Base-by-base conservation (phyloP, 2,797 vertebrate species). In the Lindbergichthys nudifrons region DNA sequence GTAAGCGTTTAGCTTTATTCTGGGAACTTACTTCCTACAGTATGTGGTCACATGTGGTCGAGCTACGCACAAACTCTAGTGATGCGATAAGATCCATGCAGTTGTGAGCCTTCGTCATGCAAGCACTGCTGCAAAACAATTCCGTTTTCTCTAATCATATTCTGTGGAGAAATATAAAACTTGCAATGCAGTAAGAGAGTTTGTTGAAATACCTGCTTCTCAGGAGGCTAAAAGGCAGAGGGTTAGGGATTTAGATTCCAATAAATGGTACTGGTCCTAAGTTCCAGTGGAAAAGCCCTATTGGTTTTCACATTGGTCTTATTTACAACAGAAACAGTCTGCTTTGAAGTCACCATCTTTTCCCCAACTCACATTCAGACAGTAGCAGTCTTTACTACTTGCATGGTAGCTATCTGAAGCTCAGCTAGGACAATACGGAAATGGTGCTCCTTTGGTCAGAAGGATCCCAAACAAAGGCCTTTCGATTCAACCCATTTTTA, bases 341-440 rank as follows among this genome's bases (percentile, higher is more conserved):
- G 26, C 26, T 26, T 26, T 4, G 26, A 26, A 5, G 26, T 26
- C 26, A 26, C 26, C 26, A 26, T 26, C 26, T 26, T 26, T 5
- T 26, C 26, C 26, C 26, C 26, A 26, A 26, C 26, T 26, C 26
- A 5, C 26, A 26, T 1, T 26, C 26, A 26, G 83, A 60, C 63
- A 73, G 53, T 26, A 26, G 77, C 78, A 15, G 84, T 81, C 9
- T 65, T 83, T 75, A 71, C 18, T 26, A 26, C 26, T 26, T 26
- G 26, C 26, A 5, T 1, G 26, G 26, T 26, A 26, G 26, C 26
- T 26, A 26, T 26, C 26, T 26, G 26, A 26, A 26, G 26, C 26
- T 26, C 26, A 26, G 26, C 26, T 5, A 26, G 26, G 26, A 26
- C 26, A 26, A 26, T 5, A 26, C 26, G 26, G 26, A 26, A 5